Conservation (phyloP, 2,797 vertebrate genomes). For the Chromobotia macracanthus region DNA sequence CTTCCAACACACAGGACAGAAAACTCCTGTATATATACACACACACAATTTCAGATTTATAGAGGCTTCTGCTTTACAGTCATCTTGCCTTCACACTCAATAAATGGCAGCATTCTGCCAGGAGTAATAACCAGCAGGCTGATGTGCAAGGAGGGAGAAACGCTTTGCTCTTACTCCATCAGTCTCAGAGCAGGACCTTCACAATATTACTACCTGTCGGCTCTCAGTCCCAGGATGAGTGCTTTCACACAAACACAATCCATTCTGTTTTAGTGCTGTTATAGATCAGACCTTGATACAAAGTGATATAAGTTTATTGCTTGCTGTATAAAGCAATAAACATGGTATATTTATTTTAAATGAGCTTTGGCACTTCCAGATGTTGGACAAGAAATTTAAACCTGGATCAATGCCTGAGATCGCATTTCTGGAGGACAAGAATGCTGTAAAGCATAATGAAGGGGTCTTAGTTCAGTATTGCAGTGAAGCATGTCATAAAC, state of each 20-base stretch:
- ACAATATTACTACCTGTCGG: conserved; percentile 42
- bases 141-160: conserved; percentile 34
- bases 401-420: not conserved
- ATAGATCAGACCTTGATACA: conserved; percentile 28
- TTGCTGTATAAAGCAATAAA: not conserved
- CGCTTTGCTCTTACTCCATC: conserved; percentile 27
- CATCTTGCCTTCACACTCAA: conserved; percentile 47
- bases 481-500: not conserved
- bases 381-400: not conserved
- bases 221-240: conserved; percentile 27
- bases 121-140: conserved; percentile 54
- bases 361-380: conserved; percentile 12
- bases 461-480: not conserved
- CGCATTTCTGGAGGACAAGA: conserved; percentile 5
- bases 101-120: conserved; percentile 55
- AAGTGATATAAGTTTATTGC: conserved; percentile 14
- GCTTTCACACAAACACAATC: conserved; percentile 3
- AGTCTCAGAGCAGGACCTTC: conserved; percentile 33
- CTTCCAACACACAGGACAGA: not conserved
- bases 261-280: conserved; percentile 8
- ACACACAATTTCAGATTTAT: conserved; percentile 44
- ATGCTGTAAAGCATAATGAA: not conserved
- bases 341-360: conserved; percentile 15
- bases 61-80: conserved; percentile 51
- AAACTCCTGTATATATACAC: not conserved